These are phyloP conservation scores for Melanostoma mellinum DNA, from an alignment of 2,888 invertebrate species.

Conservation along the genomic window DNA sequence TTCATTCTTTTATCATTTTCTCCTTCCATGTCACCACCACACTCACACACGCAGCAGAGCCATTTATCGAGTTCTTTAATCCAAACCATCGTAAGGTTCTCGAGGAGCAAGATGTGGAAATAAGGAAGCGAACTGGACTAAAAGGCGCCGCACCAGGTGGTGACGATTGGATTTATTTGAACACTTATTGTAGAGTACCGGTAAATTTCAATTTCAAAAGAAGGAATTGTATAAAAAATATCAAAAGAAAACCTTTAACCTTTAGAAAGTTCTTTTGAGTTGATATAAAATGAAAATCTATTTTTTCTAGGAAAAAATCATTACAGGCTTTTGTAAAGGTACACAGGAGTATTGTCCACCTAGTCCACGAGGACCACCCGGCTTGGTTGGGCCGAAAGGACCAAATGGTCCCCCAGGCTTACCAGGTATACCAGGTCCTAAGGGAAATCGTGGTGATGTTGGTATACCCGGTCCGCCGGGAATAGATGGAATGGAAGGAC, in stretches of 20 bases:
- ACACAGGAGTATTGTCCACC: constrained; percentile 91
- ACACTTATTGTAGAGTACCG: constrained; percentile 93
- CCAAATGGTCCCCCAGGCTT: constrained; percentile 81
- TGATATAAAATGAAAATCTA: background rate
- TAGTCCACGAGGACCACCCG: constrained; percentile 85
- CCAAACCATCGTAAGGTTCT: constrained; percentile 86
- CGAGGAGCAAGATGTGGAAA: constrained; percentile 86
- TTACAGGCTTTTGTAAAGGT: constrained; percentile 92
- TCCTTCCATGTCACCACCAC: background rate
- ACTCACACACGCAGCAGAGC: constrained; percentile 76
- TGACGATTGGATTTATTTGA: constrained; percentile 93
- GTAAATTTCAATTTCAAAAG: constrained; percentile 83
- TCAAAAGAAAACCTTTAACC: background rate
- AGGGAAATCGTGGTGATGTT: constrained; percentile 87
- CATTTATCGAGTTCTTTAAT: constrained; percentile 90
- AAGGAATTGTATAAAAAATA: background rate
- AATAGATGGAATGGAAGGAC: constrained; percentile 82
- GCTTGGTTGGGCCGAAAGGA: constrained; percentile 86
- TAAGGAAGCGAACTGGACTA: constrained; percentile 84
- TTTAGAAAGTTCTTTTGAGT: background rate
- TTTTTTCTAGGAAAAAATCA: constrained; percentile 88
- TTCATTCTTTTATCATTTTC: constrained; percentile 26
- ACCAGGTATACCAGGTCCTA: constrained; percentile 87
- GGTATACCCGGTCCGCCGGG: constrained; percentile 86
- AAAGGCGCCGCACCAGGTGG: constrained; percentile 88